Percentiles rank a stretch among this genome's conserved stretches.
Evolutionary conservation across 1,140 invertebrate species (phyloP).

Genomic region (Pseudobourletiella spinata): DNA sequence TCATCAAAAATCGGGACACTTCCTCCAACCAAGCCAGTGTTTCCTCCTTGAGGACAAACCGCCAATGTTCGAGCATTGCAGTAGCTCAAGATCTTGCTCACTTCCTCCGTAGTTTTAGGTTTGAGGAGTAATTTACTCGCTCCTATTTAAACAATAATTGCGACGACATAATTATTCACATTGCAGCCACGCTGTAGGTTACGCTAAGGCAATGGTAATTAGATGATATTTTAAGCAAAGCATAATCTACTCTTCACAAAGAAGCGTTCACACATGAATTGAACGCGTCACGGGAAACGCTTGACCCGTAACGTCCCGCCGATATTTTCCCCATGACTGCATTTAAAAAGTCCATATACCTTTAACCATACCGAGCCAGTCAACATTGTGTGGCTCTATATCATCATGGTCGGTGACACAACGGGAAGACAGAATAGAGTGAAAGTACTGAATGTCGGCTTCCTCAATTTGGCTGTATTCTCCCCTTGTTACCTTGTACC

Average conservation of each 20-base stretch:
- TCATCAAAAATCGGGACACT: constrained; percentile 95
- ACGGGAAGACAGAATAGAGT: constrained; percentile 57
- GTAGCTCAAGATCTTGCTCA: constrained; percentile 73
- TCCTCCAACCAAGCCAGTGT: constrained; percentile 86
- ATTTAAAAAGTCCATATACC: no score
- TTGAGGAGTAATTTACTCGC: constrained; percentile 47
- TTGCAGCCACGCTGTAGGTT: no score
- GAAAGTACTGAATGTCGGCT: constrained; percentile 61
- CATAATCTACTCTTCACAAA: no score
- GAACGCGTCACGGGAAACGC: no score
- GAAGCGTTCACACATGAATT: no score
- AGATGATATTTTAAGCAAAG: no score
- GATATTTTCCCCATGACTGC: no score
- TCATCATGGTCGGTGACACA: constrained; percentile 68
- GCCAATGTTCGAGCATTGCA: constrained; percentile 77
- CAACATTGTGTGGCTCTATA: constrained; percentile 73
- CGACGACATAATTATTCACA: no score
- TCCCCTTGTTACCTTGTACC: constrained; percentile 44
- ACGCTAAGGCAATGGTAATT: no score
- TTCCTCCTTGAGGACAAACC: constrained; percentile 82
- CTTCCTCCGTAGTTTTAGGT: constrained; percentile 79
- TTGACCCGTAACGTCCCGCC: no score
- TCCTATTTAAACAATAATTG: constrained; percentile 42
- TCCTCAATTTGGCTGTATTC: constrained; percentile 45
- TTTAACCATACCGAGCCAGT: constrained; percentile 83